Evolutionary conservation across 2,113 vertebrate species (phyloP).

Genomic region (Alligator mississippiensis): DNA sequence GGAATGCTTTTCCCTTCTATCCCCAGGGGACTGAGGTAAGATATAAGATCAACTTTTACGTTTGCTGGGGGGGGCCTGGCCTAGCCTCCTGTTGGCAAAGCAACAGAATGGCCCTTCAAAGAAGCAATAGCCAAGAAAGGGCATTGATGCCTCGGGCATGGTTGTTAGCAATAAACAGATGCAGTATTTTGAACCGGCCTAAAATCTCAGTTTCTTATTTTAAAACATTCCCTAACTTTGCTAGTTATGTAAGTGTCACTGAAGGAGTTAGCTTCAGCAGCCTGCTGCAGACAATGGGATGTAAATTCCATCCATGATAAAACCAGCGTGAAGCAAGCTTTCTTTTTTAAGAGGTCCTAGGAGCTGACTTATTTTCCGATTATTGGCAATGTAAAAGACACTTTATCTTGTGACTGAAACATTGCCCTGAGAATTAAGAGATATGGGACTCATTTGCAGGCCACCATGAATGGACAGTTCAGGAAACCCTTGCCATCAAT

Average conservation of each 20-base stretch:
- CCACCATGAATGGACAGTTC: no score
- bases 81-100: background rate
- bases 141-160: background rate
- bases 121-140: background rate
- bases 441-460: background rate
- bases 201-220: background rate
- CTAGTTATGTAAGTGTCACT: background rate
- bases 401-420: constrained; percentile 39
- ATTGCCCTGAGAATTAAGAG: constrained; percentile 52
- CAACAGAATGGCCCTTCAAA: background rate
- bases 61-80: background rate
- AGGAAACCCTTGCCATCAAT: no score
- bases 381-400: constrained; percentile 36
- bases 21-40: background rate
- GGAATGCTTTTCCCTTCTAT: background rate
- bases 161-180: background rate
- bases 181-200: rapidly evolving
- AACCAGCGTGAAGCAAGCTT: background rate
- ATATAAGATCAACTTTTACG: background rate
- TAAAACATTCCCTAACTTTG: background rate
- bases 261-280: background rate
- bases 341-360: background rate
- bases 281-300: background rate
- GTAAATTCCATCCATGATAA: constrained; percentile 13
- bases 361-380: background rate